Evolutionary conservation across 2,888 invertebrate genomes (phyloP), one percentile per base, ranked within the genome.

Genomic region (Apamea crenata): DNA sequence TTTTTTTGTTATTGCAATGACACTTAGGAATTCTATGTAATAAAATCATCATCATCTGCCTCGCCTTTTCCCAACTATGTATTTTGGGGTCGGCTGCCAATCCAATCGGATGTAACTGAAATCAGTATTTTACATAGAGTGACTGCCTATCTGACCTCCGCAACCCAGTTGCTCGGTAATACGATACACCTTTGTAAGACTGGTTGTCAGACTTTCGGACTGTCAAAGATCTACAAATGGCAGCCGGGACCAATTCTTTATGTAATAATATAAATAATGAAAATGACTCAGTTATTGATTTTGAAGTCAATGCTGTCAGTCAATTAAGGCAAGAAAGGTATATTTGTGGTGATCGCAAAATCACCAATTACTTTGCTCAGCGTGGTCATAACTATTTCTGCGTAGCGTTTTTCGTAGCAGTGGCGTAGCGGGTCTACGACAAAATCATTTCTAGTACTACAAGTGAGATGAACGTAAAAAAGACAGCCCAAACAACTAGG

Each of bases 391-490:
- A 7, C 21, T 21, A 21, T 32, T 50, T 25, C n/a, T 32, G 25
- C 32, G n/a, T 44, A n/a, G 40, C 77, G 12, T 5, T 50, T 50
- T 36, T 79, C 69, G 80, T 70, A 81, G 81, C 84, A 65, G 7
- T 2, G 32, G 40, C 79, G 81, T 84, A 81, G 81, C 81, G 25
- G 32, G 59, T 70, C 81, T 81, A 81, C 84, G 81, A 84, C n/a
- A 83, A 44, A 50, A 14, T 12, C 1, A 16, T 36, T 44, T 29
- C n/a, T 47, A 50, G 1, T 47, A 53, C 12, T 21, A 47, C 7
- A 29, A 6, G 3, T 36, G 36, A 25, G 32, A 66, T 1, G 12
- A 0, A 32, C 2, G 29, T 25, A 21, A 40, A 25, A 36, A 36
- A 10, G 59, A 74, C 6, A 44, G 18, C 21, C 1, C 5, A 1